Conservation (phyloP, 37 sponge, comb jelly and placozoan species). For the Aphrocallistes beatrix region DNA sequence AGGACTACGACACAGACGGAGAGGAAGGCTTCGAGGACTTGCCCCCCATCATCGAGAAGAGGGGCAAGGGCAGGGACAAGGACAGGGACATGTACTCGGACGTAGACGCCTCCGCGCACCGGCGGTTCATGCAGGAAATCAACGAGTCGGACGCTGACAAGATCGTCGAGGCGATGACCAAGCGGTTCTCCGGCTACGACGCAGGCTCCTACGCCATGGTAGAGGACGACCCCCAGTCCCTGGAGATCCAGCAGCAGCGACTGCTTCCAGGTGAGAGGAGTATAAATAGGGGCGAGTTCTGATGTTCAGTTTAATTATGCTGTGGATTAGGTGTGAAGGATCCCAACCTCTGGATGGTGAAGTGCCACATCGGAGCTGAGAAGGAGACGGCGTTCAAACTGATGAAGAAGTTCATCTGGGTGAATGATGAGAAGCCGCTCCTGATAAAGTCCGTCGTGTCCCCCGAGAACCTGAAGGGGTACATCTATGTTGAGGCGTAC, state of each 20-base stretch:
- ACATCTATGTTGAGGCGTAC: slow-evolving; percentile 89
- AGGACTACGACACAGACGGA: slow-evolving; percentile 49
- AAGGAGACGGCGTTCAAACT: slow-evolving; percentile 81
- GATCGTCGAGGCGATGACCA: slow-evolving; percentile 57
- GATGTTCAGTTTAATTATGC: too few relatives aligned
- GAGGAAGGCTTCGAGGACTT: slow-evolving; percentile 35
- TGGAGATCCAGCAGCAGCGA: slow-evolving; percentile 75
- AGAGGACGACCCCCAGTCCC: slow-evolving; percentile 48
- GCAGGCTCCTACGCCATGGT: slow-evolving; percentile 31
- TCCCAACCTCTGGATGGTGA: slow-evolving; percentile 90
- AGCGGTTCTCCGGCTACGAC: slow-evolving; percentile 59
- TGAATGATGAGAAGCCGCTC: slow-evolving; percentile 76
- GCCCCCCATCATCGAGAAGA: slow-evolving; percentile 1
- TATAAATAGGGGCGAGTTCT: too few relatives aligned
- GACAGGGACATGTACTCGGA: slow-evolving; percentile 11
- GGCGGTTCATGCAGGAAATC: slow-evolving; percentile 40
- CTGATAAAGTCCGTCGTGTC: slow-evolving; percentile 83
- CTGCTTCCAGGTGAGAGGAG: slow-evolving; percentile 90
- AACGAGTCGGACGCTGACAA: slow-evolving; percentile 48
- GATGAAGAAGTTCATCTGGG: slow-evolving; percentile 75
- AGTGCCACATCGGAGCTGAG: slow-evolving; percentile 81
- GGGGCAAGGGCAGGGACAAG: not conserved
- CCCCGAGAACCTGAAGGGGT: slow-evolving; percentile 88
- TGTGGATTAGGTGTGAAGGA: too few relatives aligned
- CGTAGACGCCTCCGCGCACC: slow-evolving; percentile 16